These are phyloP conservation scores for Antigone vipio DNA, from an alignment of 2,113 vertebrate genomes.

Conservation along the genomic window DNA sequence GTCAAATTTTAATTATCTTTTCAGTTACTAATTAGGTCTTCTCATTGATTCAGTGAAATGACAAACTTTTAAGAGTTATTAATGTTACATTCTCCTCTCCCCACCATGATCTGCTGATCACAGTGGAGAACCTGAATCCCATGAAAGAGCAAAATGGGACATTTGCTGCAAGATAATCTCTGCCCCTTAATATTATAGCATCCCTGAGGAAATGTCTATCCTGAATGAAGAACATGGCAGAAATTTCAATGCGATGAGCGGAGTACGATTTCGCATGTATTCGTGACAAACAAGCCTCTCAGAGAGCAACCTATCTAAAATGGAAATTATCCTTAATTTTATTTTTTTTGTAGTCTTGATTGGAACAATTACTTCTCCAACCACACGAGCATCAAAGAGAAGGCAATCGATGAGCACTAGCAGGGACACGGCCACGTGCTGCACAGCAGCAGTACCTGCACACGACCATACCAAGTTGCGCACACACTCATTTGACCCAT, in stretches of 20 bases:
- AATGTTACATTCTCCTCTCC: neutral
- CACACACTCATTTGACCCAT: neutral
- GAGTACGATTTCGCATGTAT: neutral
- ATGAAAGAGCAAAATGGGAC: neutral
- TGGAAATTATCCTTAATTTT: neutral
- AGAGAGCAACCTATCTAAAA: neutral
- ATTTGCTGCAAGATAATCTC: neutral
- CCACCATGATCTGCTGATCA: neutral
- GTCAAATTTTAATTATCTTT: neutral
- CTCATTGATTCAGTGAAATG: neutral
- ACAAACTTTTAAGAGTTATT: neutral
- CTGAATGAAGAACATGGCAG: neutral
- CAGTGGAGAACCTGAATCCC: neutral
- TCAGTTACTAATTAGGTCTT: conserved; percentile 17
- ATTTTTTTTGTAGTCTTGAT: neutral
- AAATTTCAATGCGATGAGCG: neutral
- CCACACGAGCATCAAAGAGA: neutral
- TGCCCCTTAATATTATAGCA: neutral
- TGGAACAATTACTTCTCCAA: neutral
- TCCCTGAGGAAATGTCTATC: rapidly evolving
- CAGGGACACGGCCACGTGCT: neutral
- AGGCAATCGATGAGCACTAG: rapidly evolving
- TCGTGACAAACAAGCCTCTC: neutral
- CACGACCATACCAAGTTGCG: rapidly evolving
- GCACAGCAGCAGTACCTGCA: neutral